Evolutionary conservation across 2,797 vertebrate species (phyloP), one percentile per base, ranked within the genome.

Genomic region (Novumbra hubbsi): DNA sequence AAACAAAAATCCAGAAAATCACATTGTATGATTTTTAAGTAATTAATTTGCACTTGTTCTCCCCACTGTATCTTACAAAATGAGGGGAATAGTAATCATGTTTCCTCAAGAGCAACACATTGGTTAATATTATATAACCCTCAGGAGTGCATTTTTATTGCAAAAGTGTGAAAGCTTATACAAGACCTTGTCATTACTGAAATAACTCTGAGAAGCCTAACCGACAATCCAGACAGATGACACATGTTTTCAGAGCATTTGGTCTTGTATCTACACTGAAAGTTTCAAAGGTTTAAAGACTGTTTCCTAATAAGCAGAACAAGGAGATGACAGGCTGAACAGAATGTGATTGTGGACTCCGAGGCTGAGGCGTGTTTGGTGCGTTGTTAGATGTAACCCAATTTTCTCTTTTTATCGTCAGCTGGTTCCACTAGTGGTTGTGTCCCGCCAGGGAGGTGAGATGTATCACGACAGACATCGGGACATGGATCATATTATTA

Each of bases 341-440:
- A 73, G 77, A 68, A 76, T 67, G 78, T 69, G 67, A 27, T 11
- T 17, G 69, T 27, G 30, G 52, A 76, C 73, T 77, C 75, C 72
- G 27, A 78, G 75, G 77, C 74, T 24, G 66, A 19, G 3, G 48
- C 17, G 8, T 28, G 71, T 71, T 75, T 68, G 24, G 17, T 55
- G 50, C 5, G 2, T 70, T 69, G 69, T 49, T 52, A 30, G 1
- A 2, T 70, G 65, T 81, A 82, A 83, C 78, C 79, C 50, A 70
- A 85, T 79, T 64, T 72, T 50, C 17, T 30, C 5, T 17, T 63
- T 64, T 12, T 12, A 45, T 45, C 9, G 9, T 45, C 12, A 14
- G 41, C 73, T 52, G 1, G 45, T 76, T 55, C 3, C 73, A 72
- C 45, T 63, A 75, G 73, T 15, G 27, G 14, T 67, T 38, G 9